Evolutionary conservation across 2,888 invertebrate species (phyloP).

Genomic region (Lasioglossum vierecki): DNA sequence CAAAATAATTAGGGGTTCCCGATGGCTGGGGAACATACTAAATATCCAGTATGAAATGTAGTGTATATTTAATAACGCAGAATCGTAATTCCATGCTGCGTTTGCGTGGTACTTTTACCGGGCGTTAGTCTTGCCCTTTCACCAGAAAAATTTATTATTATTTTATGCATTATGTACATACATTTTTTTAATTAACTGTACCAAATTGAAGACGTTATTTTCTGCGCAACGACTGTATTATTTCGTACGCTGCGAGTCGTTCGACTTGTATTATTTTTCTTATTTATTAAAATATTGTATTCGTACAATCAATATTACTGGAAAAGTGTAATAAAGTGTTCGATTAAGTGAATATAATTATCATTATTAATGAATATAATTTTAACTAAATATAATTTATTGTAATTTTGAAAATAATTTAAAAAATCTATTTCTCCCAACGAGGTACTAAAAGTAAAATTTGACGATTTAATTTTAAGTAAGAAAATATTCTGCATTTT

Average conservation of each 20-base stretch:
- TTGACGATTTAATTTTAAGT: neutral
- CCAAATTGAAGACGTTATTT: neutral
- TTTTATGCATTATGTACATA: neutral
- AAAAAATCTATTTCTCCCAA: neutral
- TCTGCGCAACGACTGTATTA: neutral
- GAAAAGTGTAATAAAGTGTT: neutral
- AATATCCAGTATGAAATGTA: neutral
- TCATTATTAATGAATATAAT: neutral
- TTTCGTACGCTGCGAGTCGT: too few relatives aligned
- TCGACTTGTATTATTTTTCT: neutral
- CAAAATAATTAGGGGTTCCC: constrained; percentile 4
- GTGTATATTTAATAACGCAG: neutral
- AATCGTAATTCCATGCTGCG: neutral
- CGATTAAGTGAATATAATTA: too few relatives aligned
- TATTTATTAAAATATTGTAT: neutral
- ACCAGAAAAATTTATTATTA: neutral
- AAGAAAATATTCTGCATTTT: neutral
- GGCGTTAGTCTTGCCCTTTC: neutral
- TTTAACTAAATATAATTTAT: neutral
- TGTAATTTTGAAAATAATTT: neutral
- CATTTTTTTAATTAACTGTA: neutral
- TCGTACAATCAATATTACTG: neutral
- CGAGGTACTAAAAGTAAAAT: neutral
- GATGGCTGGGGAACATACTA: neutral
- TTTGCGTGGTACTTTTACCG: neutral